Evolutionary conservation across 2,888 invertebrate genomes (phyloP), one percentile per base, ranked within the genome.

Genomic region (Heliconius charithonia): DNA sequence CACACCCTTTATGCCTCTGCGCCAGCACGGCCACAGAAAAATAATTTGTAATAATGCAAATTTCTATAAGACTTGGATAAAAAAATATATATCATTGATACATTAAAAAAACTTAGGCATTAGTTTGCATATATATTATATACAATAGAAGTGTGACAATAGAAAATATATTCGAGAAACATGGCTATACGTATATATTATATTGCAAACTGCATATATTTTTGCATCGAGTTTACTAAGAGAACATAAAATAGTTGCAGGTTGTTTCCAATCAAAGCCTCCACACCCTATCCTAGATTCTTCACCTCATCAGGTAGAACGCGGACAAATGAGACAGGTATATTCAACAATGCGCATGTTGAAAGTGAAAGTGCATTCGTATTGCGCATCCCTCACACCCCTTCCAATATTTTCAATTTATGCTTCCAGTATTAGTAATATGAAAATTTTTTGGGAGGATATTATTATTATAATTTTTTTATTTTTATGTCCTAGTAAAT

Each of bases 141-240:
- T n/a, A n/a, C n/a, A n/a, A n/a, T n/a, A n/a, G n/a, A n/a, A n/a
- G n/a, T n/a, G n/a, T n/a, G n/a, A n/a, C n/a, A n/a, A n/a, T n/a
- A n/a, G 56, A 56, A 56, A 22, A 7, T 9, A 56, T 56, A 9
- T 56, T 56, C 22, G 22, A 22, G 6, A 45, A 16, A 45, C 16
- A 37, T 0, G 9, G 10, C 37, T 32, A 32, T 6, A 45, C 12
- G 0, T 41, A 1, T 45, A 45, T 45, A n/a, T 7, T n/a, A 27
- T 27, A 63, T 63, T 63, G 67, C 67, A 67, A 37, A 66, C 12
- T 67, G 67, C 67, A 67, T 67, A n/a, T 37, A 10, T n/a, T n/a
- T 37, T n/a, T 67, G 67, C 67, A 67, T 37, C 13, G 37, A 6
- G n/a, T 12, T 65, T 67, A 67, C 67, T 37, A 67, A 37, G 67